phyloP scores from a whole-genome alignment of 37 sponge, comb jelly and placozoan species.

The Halisarca cf. caerulea region DNA sequence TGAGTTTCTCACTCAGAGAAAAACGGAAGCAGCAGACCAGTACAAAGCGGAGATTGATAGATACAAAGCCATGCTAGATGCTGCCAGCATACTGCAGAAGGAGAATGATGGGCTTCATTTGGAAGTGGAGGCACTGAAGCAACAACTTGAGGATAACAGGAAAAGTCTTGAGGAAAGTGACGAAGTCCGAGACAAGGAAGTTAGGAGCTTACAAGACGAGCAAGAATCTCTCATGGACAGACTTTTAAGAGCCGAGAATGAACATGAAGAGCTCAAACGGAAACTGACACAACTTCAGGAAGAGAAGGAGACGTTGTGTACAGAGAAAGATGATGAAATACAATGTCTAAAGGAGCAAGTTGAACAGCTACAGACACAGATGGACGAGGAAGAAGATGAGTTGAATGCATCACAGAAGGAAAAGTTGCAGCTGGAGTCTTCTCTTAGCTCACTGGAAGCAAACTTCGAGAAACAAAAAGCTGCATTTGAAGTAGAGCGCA shows the following conservation, averaged over 20 bases:
- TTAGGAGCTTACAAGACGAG: background rate
- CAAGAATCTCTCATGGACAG: background rate
- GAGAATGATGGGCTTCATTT: background rate
- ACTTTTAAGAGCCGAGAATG: background rate
- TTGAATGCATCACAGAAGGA: background rate
- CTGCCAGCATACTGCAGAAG: slow-evolving; percentile 14
- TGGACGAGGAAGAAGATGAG: background rate
- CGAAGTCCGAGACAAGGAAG: background rate
- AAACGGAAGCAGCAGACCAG: background rate
- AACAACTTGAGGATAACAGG: background rate
- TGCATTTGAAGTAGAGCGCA: background rate
- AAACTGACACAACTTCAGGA: background rate
- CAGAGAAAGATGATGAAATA: slow-evolving; percentile 5
- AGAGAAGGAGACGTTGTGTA: background rate
- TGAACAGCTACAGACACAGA: background rate
- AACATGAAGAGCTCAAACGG: background rate
- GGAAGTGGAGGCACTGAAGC: background rate
- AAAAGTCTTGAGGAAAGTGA: background rate
- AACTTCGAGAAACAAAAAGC: background rate
- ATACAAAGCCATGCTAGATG: background rate
- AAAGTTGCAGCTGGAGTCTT: slow-evolving; percentile 5
- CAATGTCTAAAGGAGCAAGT: background rate
- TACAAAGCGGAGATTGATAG: background rate
- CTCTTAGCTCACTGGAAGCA: background rate
- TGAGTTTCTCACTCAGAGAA: background rate